Evolutionary conservation across 2,113 vertebrate genomes (phyloP), one percentile per base, ranked within the genome.

Genomic region (Acanthochromis polyacanthus): DNA sequence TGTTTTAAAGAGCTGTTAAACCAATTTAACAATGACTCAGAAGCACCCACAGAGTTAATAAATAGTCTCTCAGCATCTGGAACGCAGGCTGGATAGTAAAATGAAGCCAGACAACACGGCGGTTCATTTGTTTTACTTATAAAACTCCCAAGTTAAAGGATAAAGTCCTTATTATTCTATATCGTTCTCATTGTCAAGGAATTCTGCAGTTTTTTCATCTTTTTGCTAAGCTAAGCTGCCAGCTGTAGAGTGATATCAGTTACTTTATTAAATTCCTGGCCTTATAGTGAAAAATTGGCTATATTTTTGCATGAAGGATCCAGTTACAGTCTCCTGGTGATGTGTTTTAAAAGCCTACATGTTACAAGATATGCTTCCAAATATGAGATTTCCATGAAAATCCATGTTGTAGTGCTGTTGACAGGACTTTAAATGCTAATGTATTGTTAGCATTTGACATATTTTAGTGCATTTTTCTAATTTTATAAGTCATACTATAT

Each of bases 1-100:
- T 30, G 55, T 78, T 85, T 87, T 84, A 88, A 81, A 86, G 76
- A 78, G 46, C 52, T 43, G 65, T 88, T 88, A 87, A 87, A 84
- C 71, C 59, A 56, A 75, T 64, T 71, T 72, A 83, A 85, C 62
- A 71, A 68, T 86, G 79, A 86, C 56, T 89, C 81, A 83, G 74
- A 72, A 58, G 67, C 75, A 74, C 71, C 81, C 65, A 70, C 80
- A 64, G 84, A 88, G 81, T 78, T 84, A 84, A 82, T 87, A 77
- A 85, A 88, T 50, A 64, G 71, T 57, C 57, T 19, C 38, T 60
- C 40, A 28, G 60, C 70, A 25, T 84, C 75, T 89, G 88, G 73
- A 85, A 36, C 4, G 2, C 76, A 79, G 63, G 52, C 58, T 53
- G 46, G 30, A 52, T 71, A 62, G 16, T 69, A 70, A 85, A 83